A percentile compares a stretch with the other conserved stretches of the same genome.
Conservation (phyloP, 2,888 invertebrate species). For the Caenorhabditis sp. region DNA sequence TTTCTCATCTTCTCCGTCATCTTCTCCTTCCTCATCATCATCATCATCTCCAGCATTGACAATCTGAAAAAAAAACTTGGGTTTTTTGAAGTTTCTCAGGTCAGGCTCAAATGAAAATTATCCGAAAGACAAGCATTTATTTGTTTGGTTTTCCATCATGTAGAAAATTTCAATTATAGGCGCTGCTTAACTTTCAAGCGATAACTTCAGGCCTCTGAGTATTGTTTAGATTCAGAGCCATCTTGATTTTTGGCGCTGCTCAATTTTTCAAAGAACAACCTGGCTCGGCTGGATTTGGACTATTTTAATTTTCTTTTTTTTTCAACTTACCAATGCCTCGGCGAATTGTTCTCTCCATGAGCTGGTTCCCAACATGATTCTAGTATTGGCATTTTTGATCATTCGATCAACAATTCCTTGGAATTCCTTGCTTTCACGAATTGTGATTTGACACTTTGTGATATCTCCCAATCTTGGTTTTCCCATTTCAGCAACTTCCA, state of each 20-base stretch:
- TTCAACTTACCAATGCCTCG: constrained; percentile 83
- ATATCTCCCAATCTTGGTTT: constrained; percentile 89
- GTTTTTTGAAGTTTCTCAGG: not conserved
- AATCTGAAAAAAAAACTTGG: not conserved
- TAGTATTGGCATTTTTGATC: constrained; percentile 94
- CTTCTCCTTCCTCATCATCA: constrained; percentile 62
- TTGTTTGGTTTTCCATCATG: no score
- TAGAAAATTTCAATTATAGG: no score
- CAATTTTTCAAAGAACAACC: no score
- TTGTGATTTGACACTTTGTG: constrained; percentile 84
- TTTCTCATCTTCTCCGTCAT: constrained; percentile 70
- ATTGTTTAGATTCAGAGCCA: no score
- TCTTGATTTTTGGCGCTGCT: no score
- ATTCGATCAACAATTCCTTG: constrained; percentile 91
- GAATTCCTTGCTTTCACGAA: constrained; percentile 97
- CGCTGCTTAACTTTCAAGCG: no score
- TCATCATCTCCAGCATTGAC: constrained; percentile 62
- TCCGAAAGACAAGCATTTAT: no score
- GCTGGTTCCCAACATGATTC: constrained; percentile 88
- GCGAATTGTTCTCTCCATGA: constrained; percentile 99
- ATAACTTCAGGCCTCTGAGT: no score
- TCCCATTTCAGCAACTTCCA: constrained; percentile 78
- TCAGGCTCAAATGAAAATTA: no score
- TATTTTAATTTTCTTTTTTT: no score
- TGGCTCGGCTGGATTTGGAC: no score